A percentile compares a stretch with the other conserved stretches of the same genome.
These are phyloP conservation scores for Vespertilio murinus DNA, from an alignment of 2,797 vertebrate genomes.

Conservation along the genomic window DNA sequence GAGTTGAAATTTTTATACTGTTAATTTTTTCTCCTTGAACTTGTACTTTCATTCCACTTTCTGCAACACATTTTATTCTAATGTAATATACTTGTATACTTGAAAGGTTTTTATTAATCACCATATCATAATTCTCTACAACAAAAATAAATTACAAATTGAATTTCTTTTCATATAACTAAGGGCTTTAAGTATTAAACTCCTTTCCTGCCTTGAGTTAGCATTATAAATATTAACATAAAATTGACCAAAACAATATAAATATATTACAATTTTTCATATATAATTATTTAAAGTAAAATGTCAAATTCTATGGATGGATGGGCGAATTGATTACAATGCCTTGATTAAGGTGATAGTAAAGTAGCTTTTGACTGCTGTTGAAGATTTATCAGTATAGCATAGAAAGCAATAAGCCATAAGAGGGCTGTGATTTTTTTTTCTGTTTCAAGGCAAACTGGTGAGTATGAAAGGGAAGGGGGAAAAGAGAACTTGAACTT, in stretches of 20 bases:
- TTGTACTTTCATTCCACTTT: constrained; percentile 30
- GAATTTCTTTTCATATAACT: constrained; percentile 23
- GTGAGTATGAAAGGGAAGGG: not conserved
- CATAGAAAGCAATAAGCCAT: not conserved
- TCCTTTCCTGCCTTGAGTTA: constrained; percentile 8
- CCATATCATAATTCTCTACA: not conserved
- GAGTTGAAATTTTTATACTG: not conserved
- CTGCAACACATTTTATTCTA: constrained; percentile 13
- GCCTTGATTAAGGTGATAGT: not conserved
- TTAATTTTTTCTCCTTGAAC: constrained; percentile 39
- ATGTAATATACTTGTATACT: constrained; percentile 41
- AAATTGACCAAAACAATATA: constrained; percentile 13
- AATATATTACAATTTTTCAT: not conserved
- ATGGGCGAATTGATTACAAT: not conserved
- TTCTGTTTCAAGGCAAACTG: not conserved
- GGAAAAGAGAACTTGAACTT: not conserved
- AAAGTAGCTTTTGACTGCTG: not conserved
- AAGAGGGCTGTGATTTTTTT: not conserved
- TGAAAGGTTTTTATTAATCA: constrained; percentile 58
- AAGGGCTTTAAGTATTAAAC: constrained; percentile 10
- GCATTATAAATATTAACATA: constrained; percentile 17
- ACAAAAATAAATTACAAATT: constrained; percentile 59
- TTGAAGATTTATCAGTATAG: not conserved
- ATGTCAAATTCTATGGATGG: constrained; percentile 19
- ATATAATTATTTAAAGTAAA: constrained; percentile 38